Evolutionary conservation across 2,113 vertebrate species (phyloP), one percentile per base, ranked within the genome.

Genomic region (Saccopteryx leptura): DNA sequence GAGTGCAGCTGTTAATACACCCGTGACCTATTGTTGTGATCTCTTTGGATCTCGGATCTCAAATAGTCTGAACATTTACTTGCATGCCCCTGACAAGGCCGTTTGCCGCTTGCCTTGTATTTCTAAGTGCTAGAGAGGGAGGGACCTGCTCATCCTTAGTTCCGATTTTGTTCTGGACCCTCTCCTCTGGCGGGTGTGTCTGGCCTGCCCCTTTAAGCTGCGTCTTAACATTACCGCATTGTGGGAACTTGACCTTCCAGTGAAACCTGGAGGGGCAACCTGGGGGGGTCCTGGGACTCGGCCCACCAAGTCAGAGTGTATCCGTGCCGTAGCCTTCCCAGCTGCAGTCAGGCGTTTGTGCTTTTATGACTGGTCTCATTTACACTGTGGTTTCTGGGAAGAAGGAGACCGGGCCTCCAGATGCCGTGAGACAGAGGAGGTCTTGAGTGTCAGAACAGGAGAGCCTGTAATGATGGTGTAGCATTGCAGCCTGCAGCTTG

Each of bases 271-370:
- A 84, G 28, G 26, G 56, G 24, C 54, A 54, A 48, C 94, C 46
- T 24, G 63, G 31, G 33, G 1, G 21, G 72, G 56, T 26, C n/a
- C 60, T 58, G 24, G 18, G 56, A 5, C 26, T 26, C 18, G 1
- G 17, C 5, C 69, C 90, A 14, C 33, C 0, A 0, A 48, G 18
- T 69, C 9, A 28, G 54, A 75, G 10, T 1, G 0, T 28, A 46
- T 63, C 33, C 65, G 33, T 33, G 28, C 56, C 3, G 7, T 12
- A 54, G 24, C 66, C 68, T 63, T 13, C 48, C 11, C 15, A 21
- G 56, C 94, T 24, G 14, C 24, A 11, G 24, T 23, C 60, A 72
- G 90, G 33, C 75, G 12, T 69, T 93, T 90, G 88, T 92, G 58
- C 54, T 33, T 83, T 68, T 19, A 0, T 39, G 69, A 60, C 66